phyloP scores from a whole-genome alignment of 2,797 vertebrate species.

The Myripristis murdjan region DNA sequence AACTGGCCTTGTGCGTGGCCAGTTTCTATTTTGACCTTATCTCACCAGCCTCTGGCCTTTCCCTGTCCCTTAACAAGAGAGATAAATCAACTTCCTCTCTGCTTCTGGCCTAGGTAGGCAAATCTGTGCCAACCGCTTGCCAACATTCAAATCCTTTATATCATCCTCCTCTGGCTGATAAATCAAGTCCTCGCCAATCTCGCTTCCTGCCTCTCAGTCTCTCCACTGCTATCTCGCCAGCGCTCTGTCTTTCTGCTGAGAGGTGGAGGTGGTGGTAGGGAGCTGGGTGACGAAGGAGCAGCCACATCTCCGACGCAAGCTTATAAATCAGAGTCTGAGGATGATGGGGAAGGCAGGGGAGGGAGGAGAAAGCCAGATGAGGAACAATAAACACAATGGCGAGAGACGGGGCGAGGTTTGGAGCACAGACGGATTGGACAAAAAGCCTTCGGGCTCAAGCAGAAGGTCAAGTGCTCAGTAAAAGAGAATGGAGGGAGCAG shows the following conservation, averaged over 20 bases:
- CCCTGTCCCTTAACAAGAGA: constrained; percentile 10
- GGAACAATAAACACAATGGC: constrained; percentile 64
- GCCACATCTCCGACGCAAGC: constrained; percentile 37
- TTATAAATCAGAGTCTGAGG: constrained; percentile 68
- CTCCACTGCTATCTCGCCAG: constrained; percentile 14
- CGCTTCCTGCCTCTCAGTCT: constrained; percentile 17
- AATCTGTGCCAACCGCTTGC: constrained; percentile 48
- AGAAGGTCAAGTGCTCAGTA: constrained; percentile 55
- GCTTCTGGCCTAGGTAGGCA: constrained; percentile 50
- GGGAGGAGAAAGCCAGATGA: constrained; percentile 39
- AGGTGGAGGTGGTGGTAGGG: constrained; percentile 6
- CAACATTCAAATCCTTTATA: constrained; percentile 68
- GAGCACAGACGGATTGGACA: constrained; percentile 68
- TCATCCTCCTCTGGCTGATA: constrained; percentile 63
- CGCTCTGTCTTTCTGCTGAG: constrained; percentile 27
- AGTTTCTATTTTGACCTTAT: constrained; percentile 56
- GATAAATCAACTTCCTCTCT: constrained; percentile 42
- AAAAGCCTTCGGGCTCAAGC: constrained; percentile 59
- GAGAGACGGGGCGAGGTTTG: constrained; percentile 53
- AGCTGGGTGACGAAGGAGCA: background rate
- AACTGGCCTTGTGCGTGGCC: constrained; percentile 39
- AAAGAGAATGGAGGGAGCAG: constrained; percentile 31
- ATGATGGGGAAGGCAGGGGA: constrained; percentile 43
- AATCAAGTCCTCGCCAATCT: constrained; percentile 44
- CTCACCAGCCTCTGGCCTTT: constrained; percentile 33